Evolutionary conservation across 2,888 invertebrate species (phyloP), one percentile per base, ranked within the genome.

Genomic region (Choristoneura rosaceana): DNA sequence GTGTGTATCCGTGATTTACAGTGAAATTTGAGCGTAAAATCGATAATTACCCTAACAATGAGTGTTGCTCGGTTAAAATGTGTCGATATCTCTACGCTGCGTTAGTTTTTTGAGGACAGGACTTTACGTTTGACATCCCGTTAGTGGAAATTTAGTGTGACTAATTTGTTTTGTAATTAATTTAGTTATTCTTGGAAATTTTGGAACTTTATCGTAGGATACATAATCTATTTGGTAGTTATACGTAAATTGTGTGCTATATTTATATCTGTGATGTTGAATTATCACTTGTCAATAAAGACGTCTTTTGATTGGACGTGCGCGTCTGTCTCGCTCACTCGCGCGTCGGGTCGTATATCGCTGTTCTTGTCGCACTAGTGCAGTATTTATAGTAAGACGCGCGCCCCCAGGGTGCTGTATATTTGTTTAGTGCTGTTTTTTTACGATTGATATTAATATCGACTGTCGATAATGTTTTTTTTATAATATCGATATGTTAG

Each of bases 401-500:
- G 82, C 87, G 87, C 90, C 90, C 89, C 88, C 82, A 86, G 87
- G 87, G 89, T 87, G 90, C 85, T 87, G 88, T 87, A 87, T 87
- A 88, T 90, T 89, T 84, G 79, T 74, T 75, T 87, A 90, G 89
- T 81, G 90, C 74, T 84, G 89, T 74, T 34, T 65, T 65, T 75
- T 78, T 74, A 17, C n/a, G 17, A 47, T 65, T 38, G 33, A 50
- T 63, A 64, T 55, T 34, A 59, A 58, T 74, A 69, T 67, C 43
- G 63, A 71, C 33, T 75, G 50, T 78, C 76, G 77, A 74, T 65
- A 45, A 43, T 69, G 50, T 25, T n/a, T 50, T n/a, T 50, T 41
- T 59, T 33, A 8, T 41, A 74, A 74, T 76, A 50, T 74, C 70
- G 76, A 76, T 66, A 55, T 14, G 52, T 62, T 41, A n/a, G 12